Evolutionary conservation across 2,113 vertebrate species (phyloP).

Genomic region (Dolichotis patagonum): DNA sequence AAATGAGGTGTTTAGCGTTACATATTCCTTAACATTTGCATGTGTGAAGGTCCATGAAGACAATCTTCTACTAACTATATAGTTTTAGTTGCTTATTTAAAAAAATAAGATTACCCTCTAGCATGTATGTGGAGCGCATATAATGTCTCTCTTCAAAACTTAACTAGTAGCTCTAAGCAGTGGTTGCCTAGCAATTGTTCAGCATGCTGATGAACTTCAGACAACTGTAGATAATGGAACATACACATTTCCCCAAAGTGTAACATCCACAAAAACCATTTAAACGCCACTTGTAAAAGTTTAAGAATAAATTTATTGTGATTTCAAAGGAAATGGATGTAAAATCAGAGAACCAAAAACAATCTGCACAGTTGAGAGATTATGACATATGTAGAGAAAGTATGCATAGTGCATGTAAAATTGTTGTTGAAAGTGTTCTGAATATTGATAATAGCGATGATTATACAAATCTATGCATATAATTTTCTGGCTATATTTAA

Average conservation of each 20-base stretch:
- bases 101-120: neutral
- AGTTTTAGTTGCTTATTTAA: slow-evolving; percentile 15
- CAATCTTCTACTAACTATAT: neutral
- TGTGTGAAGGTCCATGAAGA: neutral
- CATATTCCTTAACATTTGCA: neutral
- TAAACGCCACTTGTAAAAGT: neutral
- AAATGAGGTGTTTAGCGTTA: neutral
- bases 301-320: neutral
- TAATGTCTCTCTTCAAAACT: slow-evolving; percentile 18
- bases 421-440: neutral
- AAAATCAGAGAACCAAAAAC: neutral
- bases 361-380: neutral
- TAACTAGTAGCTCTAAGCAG: neutral
- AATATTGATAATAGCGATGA: neutral
- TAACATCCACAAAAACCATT: slow-evolving; percentile 1
- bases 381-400: neutral
- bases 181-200: slow-evolving; percentile 55
- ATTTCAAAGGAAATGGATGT: neutral
- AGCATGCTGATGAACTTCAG: neutral
- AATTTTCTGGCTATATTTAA: neutral
- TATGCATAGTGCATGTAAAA: neutral
- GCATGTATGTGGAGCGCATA: neutral
- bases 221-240: neutral
- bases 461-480: neutral
- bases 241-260: neutral